These are phyloP conservation scores for Euspilapteryx auroguttella DNA, from an alignment of 2,888 invertebrate species.

Conservation along the genomic window DNA sequence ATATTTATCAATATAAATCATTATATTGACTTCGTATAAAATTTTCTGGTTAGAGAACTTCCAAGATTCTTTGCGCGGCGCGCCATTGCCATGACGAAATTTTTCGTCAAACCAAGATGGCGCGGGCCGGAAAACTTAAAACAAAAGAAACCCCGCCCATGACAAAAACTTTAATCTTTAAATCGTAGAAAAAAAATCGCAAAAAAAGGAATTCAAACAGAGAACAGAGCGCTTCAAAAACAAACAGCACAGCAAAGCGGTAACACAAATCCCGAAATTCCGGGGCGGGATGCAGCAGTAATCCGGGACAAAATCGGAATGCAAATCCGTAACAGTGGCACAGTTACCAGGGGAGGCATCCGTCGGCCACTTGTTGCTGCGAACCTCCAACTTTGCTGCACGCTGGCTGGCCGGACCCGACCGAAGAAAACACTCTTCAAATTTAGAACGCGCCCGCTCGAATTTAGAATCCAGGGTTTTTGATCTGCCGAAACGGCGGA, in stretches of 20 bases:
- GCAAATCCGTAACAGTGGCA: slow-evolving; percentile 50
- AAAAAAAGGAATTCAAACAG: slow-evolving; percentile 9
- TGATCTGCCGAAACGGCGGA: too few relatives aligned
- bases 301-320: slow-evolving; percentile 44
- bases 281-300: slow-evolving; percentile 23
- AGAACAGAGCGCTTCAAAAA: slow-evolving; percentile 13
- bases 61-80: too few relatives aligned
- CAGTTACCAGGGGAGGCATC: slow-evolving; percentile 54
- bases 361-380: slow-evolving; percentile 51
- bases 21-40: too few relatives aligned
- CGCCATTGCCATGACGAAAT: slow-evolving; percentile 60
- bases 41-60: too few relatives aligned
- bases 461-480: too few relatives aligned
- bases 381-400: slow-evolving; percentile 28
- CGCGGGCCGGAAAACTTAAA: slow-evolving; percentile 38
- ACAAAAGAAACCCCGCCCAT: slow-evolving; percentile 54
- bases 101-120: slow-evolving; percentile 54
- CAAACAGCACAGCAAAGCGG: slow-evolving; percentile 22
- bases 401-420: slow-evolving; percentile 15
- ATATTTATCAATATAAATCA: too few relatives aligned
- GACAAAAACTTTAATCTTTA: slow-evolving; percentile 6
- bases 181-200: slow-evolving; percentile 8
- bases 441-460: too few relatives aligned
- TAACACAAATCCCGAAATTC: slow-evolving; percentile 27
- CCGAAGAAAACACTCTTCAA: too few relatives aligned